Evolutionary conservation across 2,797 vertebrate genomes (phyloP).

Genomic region (Spinus pinus): DNA sequence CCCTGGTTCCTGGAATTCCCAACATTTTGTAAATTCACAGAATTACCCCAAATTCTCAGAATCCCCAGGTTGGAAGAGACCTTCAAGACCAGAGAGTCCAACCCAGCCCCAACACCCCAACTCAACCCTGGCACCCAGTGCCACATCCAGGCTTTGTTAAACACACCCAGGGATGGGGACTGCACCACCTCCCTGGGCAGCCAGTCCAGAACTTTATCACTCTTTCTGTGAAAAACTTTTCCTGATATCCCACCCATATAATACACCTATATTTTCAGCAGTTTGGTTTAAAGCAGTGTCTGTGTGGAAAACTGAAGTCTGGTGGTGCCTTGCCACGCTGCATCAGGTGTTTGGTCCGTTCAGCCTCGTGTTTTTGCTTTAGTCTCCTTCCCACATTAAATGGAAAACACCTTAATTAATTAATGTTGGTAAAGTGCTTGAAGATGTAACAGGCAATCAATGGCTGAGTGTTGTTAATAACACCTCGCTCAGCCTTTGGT

Average conservation of each 20-base stretch:
- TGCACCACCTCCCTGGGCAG: not conserved
- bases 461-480: not conserved
- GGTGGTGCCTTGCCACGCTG: rapidly evolving
- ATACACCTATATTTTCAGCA: rapidly evolving
- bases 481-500: not conserved
- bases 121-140: not conserved
- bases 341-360: rapidly evolving
- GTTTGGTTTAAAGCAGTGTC: not conserved
- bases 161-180: too few relatives aligned
- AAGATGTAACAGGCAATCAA: not conserved
- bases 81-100: not conserved
- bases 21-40: too few relatives aligned
- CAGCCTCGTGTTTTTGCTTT: not conserved
- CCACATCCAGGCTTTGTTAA: not conserved
- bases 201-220: not conserved
- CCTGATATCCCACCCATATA: not conserved
- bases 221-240: not conserved
- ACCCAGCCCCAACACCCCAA: rapidly evolving
- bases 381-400: not conserved
- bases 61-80: rapidly evolving
- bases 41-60: not conserved
- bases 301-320: not conserved
- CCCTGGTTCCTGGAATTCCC: too few relatives aligned
- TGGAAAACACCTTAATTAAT: slow-evolving; percentile 33
- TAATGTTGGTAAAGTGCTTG: not conserved